Base-by-base conservation (phyloP, 2,113 vertebrate genomes). In the Fulmarus glacialis region DNA sequence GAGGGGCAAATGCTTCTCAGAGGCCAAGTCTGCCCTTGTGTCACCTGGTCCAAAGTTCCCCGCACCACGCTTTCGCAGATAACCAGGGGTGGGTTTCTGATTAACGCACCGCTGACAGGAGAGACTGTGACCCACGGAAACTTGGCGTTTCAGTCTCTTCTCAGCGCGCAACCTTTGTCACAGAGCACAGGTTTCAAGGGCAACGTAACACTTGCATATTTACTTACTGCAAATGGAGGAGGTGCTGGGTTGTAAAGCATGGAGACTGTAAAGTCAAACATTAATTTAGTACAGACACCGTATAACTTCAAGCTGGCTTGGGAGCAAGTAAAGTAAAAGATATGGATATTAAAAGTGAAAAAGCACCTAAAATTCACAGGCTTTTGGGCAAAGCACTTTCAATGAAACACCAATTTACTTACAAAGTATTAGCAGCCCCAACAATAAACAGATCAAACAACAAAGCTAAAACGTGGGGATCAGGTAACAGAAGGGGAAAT, bases 141-240 rank as follows among this genome's bases (percentile, higher is more conserved):
- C 52, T 79, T 96, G 96, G 95, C 48, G 5, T 91, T 95, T 92
- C 71, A 70, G 85, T 78, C 56, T 82, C 85, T 78, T 87, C 88
- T 91, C 79, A 45, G 60, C 26, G 30, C 13, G 2, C 82, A 96
- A 95, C 94, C 96, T 97, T 89, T 94, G 96, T 97, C 95, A 96
- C 81, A 95, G 68, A 97, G 96, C 92, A 88, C 91, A 63, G 70
- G 77, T 91, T 97, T 98, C 97, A 98, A 98, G 97, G 97, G 95
- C 97, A 98, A 70, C 18, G 70, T 98, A 97, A 96, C 94, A 94
- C 91, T 96, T 43, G 47, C 26, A 11, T 98, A 96, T 98, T 98
- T 98, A 96, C 97, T 96, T 72, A 98, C 58, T 73, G 96, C 77
- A 83, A 87, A 93, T 2, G 92, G 93, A 97, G 97, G 97, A 95